Evolutionary conservation across 2,888 invertebrate genomes (phyloP).

Genomic region (Aphidius colemani): DNA sequence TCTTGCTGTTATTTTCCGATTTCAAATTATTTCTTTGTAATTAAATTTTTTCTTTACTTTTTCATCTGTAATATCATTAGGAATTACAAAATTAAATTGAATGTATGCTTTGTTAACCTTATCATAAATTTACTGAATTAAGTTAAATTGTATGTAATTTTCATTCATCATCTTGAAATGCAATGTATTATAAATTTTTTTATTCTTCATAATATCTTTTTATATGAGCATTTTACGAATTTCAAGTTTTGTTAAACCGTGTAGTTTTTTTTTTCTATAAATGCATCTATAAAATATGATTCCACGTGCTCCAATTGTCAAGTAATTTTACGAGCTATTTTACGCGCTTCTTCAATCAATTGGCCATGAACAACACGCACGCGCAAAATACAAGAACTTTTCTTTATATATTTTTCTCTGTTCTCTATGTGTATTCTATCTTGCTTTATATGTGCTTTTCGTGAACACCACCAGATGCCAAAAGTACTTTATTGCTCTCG

Average conservation of each 20-base stretch:
- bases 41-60: slow-evolving; percentile 8
- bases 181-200: too few relatives aligned
- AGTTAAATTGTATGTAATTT: too few relatives aligned
- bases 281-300: neutral
- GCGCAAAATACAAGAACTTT: slow-evolving; percentile 42
- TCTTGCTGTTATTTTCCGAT: neutral
- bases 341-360: slow-evolving; percentile 54
- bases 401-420: slow-evolving; percentile 28
- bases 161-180: too few relatives aligned
- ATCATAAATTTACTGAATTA: too few relatives aligned
- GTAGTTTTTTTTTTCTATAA: too few relatives aligned
- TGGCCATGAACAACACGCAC: slow-evolving; percentile 49
- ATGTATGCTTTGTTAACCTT: neutral
- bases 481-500: slow-evolving; percentile 52
- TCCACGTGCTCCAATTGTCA: slow-evolving; percentile 24
- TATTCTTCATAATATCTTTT: too few relatives aligned
- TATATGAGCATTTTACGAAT: too few relatives aligned
- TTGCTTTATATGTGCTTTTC: slow-evolving; percentile 38
- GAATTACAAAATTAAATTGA: neutral
- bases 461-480: slow-evolving; percentile 50
- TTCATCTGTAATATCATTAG: neutral
- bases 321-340: slow-evolving; percentile 40
- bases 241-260: too few relatives aligned
- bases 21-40: neutral
- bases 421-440: slow-evolving; percentile 23